Percentiles rank a stretch among this genome's conserved stretches.
Evolutionary conservation across 2,888 invertebrate genomes (phyloP).

Genomic region (Philonicus albiceps): DNA sequence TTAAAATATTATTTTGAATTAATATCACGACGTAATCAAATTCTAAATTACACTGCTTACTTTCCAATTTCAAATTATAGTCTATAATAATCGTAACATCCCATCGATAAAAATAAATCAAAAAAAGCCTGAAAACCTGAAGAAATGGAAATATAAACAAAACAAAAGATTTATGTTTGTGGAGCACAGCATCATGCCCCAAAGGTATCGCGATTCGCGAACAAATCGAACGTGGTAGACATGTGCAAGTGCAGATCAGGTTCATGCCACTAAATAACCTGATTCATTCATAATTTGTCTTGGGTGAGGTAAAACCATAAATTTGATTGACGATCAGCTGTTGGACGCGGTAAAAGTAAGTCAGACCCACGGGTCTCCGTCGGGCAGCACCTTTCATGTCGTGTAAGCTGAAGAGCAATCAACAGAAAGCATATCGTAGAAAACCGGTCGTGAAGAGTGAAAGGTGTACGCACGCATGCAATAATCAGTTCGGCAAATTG

Average conservation of each 20-base stretch:
- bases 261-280: background rate
- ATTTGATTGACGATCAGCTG: slow-evolving; percentile 29
- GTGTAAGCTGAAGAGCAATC: background rate
- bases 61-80: background rate
- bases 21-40: background rate
- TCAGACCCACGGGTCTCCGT: background rate
- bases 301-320: background rate
- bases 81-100: background rate
- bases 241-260: background rate
- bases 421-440: background rate
- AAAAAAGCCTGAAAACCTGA: background rate
- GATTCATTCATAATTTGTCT: slow-evolving; percentile 27
- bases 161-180: slow-evolving; percentile 24
- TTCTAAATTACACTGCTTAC: background rate
- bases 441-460: slow-evolving; percentile 29
- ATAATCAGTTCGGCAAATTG: slow-evolving; percentile 15
- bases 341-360: slow-evolving; percentile 26
- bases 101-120: background rate
- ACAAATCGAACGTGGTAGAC: slow-evolving; percentile 5
- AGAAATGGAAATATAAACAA: slow-evolving; percentile 24
- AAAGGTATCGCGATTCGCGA: background rate
- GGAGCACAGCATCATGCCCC: background rate
- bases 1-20: background rate
- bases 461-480: background rate
- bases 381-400: background rate